Evolutionary conservation across 1,140 invertebrate genomes (phyloP), one percentile per base, ranked within the genome.

Genomic region (Neoseiulus cucumeris): DNA sequence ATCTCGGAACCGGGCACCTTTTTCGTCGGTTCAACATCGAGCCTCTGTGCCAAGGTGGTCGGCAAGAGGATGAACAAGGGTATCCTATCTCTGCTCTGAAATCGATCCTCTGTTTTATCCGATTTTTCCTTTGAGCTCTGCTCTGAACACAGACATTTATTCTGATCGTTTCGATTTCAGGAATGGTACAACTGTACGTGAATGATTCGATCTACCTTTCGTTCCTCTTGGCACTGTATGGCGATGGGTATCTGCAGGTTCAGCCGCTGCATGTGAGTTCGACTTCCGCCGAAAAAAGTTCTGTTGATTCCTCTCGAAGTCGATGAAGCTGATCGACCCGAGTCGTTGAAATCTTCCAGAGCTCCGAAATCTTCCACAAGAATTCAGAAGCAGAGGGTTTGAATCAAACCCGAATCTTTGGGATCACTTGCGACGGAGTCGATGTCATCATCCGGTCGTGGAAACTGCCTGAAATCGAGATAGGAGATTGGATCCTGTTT

Each of bases 1-100:
- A 59, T 59, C 22, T 59, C 51, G 17, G 51, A 59, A 33, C 51
- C 51, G 14, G 51, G 51, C 1, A 59, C 51, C 17, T 59, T 59
- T 20, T 59, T 59, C 22, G 51, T 59, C 22, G 51, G 51, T 20
- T 59, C 51, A 17, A 20, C 51, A 25, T 33, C 17, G 1, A 59
- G 25, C 14, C n/a, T 59, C 22, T 17, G 25, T 59, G 25, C 25
- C 33, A 25, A 17, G 33, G 22, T 59, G 1, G 51, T 59, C 22
- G 51, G 51, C 17, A 59, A 25, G 33, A n/a, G 51, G 17, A 25
- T 2, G 2, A 14, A 2, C 51, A 59, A 59, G 9, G 51, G 51
- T 59, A 20, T 18, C 18, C 28, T 47, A 47, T 47, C 7, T 25
- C 25, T 14, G 22, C 25, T 39, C 33, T 4, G 33, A 18, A 17